phyloP scores from a whole-genome alignment of 2,888 invertebrate species.

The Drosophila bunnanda region DNA sequence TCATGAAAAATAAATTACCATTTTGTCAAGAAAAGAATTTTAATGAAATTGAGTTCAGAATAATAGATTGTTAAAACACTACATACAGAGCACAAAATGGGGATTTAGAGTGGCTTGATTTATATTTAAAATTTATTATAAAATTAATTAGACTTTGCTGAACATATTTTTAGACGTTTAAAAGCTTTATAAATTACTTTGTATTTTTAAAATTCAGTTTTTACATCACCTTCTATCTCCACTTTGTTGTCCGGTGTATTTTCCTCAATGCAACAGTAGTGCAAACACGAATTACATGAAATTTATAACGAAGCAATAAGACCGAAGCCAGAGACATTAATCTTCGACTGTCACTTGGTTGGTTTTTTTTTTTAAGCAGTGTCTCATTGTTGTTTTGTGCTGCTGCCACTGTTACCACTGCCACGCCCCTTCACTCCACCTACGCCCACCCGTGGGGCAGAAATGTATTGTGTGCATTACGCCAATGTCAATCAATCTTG shows the following conservation, averaged over 20 bases:
- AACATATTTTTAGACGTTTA: neutral
- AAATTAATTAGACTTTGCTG: neutral
- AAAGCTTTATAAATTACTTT: no score
- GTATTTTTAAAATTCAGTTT: neutral
- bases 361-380: slow-evolving; percentile 15
- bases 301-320: slow-evolving; percentile 62
- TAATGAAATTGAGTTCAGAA: neutral
- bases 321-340: slow-evolving; percentile 68
- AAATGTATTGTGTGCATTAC: slow-evolving; percentile 78
- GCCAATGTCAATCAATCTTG: slow-evolving; percentile 79
- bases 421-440: slow-evolving; percentile 21
- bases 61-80: neutral
- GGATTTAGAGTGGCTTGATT: neutral
- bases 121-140: neutral
- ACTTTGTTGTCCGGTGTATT: slow-evolving; percentile 43
- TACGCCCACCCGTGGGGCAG: slow-evolving; percentile 13
- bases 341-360: slow-evolving; percentile 71
- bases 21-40: neutral
- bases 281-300: slow-evolving; percentile 54
- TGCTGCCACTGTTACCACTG: slow-evolving; percentile 10
- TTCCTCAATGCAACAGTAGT: slow-evolving; percentile 50
- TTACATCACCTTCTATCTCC: neutral
- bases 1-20: neutral
- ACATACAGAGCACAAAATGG: no score
- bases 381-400: slow-evolving; percentile 14